Base-by-base conservation (phyloP, 2,888 invertebrate genomes). In the Tiphia femorata region DNA sequence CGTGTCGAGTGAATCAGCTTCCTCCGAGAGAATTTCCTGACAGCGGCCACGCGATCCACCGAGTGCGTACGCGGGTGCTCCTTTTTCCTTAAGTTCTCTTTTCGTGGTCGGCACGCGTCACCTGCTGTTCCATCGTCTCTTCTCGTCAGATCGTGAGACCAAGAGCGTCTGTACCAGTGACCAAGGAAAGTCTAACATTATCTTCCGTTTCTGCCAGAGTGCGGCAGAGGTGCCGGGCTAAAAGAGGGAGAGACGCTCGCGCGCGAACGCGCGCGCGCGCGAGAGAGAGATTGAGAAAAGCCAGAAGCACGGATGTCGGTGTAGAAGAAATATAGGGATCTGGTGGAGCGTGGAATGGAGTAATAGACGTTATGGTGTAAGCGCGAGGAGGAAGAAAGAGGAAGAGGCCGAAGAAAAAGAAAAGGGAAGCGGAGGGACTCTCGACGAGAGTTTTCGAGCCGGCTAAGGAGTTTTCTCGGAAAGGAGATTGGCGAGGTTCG, bases 1-100 rank as follows among this genome's bases (percentile, higher is more conserved):
- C 59, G 57, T 51, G 63, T 44, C 23, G 44, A 57, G 67, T 73
- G 73, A 73, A 73, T 73, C 74, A 74, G 67, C 72, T 55, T 65
- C 52, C 63, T 64, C 44, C 51, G 48, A 44, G 53, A 43, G 58
- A 67, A 55, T 68, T 58, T 62, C 57, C 67, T 67, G 67, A 71
- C 67, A 58, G 61, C 57, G 17, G 49, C 52, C 62, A 64, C 61
- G 60, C 58, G 71, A 57, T 44, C 44, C 49, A 8, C 7, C 7
- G 33, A 33, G n/a, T 12, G 33, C 2, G 12, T 10, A 29, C 2
- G 6, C 29, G 12, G 12, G 5, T 3, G 21, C 0, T 3, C 25
- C 29, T 17, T 30, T n/a, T 25, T 7, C 21, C 21, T 17, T n/a
- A n/a, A n/a, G n/a, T n/a, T n/a, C n/a, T n/a, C n/a, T n/a, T n/a